Base-by-base conservation (phyloP, 2,113 vertebrate species). In the Pygathrix nemaeus region DNA sequence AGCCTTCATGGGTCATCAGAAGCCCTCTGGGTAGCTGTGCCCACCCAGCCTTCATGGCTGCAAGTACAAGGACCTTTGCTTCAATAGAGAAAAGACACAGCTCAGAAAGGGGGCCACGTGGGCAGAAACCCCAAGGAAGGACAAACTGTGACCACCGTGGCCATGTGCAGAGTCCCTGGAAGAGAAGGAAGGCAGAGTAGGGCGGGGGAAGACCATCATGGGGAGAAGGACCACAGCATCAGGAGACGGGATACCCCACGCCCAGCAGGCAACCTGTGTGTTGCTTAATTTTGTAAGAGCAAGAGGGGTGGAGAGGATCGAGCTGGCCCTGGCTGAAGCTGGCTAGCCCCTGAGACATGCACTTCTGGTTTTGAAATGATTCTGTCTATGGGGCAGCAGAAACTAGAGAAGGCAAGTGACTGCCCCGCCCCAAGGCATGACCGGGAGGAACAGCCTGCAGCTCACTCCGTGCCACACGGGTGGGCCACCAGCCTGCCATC, bases 61-160 rank as follows among this genome's bases (percentile, higher is more conserved):
- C 32, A 10, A 48, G 35, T 48, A 16, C 20, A 0, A n/a, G 73
- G 87, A 66, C 78, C 20, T 20, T 38, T 27, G 25, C 17, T 27
- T 48, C 72, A 23, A 43, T 8, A 23, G 40, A 68, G n/a, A 52
- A 86, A 73, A 83, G 57, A 20, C 61, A n/a, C 16, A 20, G 38
- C 16, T 57, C 23, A 0, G 30, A 52, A 48, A 64, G 50, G 45
- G 78, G 20, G 87, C 55, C 76, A 0, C 59, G 7, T 35, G 32
- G 23, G 38, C 91, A 30, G 55, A 75, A 70, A 9, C n/a, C n/a
- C 64, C 52, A 25, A 72, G 38, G 50, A 87, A 61, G 30, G 20
- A 6, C 72, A 21, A 35, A 30, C n/a, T 40, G 0, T 0, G 52
- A 50, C 59, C 14, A 11, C 32, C 48, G 0, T 2, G 61, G 45